Evolutionary conservation across 2,113 vertebrate genomes (phyloP), one percentile per base, ranked within the genome.

Genomic region (Montifringilla adamsi): DNA sequence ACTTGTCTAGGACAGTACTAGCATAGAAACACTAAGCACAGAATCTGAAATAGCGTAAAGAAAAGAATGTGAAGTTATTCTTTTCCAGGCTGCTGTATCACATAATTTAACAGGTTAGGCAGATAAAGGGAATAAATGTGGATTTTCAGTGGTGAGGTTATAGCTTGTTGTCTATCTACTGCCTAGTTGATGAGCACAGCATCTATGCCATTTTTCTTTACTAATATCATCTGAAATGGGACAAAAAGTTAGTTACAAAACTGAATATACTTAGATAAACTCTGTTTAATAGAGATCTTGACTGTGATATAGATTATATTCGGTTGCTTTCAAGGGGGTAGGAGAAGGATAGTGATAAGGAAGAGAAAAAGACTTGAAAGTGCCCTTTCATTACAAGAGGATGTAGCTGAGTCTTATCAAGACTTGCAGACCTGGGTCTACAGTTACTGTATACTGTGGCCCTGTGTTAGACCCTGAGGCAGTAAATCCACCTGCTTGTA

Each of bases 41-140:
- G 77, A 82, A 69, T 70, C 83, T 49, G 17, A 88, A 87, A 87
- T 50, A 84, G 53, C 52, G 62, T 91, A 58, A 93, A 72, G 58
- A 58, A 55, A 53, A 82, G 9, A 47, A 52, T 84, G 83, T 50
- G 6, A 70, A 92, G 20, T 58, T 8, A 41, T 81, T 90, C 7
- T 88, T 82, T 87, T 75, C 39, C 56, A 87, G 49, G 66, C 69
- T 46, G 26, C 33, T 58, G 13, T 87, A 68, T 84, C 66, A 43
- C 49, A 84, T 59, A 31, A 31, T 44, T 87, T 72, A 86, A 52
- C 24, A 72, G 73, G 21, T 60, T 84, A 67, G 73, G 53, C 21
- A 78, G 68, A 62, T 78, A 68, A 77, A 90, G 39, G 30, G 31
- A 90, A 59, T 55, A 76, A 52, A 58, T 18, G 10, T 33, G n/a